Percentiles rank a stretch among this genome's conserved stretches.
Evolutionary conservation across 1,140 invertebrate genomes (phyloP).

Genomic region (Philopotamus ludificatus): DNA sequence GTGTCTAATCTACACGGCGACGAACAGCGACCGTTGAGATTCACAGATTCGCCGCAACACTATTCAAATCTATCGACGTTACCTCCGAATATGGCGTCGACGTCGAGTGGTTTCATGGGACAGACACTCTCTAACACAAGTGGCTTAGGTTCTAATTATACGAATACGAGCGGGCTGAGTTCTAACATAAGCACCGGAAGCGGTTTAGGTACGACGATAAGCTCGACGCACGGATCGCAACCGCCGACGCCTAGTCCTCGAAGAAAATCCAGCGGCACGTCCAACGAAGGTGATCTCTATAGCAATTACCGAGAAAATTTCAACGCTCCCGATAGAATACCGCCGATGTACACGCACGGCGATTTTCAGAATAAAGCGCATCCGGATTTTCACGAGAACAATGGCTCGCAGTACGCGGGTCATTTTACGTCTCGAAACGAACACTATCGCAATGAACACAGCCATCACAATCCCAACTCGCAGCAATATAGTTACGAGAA

Average conservation of each 20-base stretch:
- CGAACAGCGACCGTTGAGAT: constrained; percentile 67
- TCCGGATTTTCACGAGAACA: constrained; percentile 31
- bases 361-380: constrained; percentile 47
- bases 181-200: constrained; percentile 41
- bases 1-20: constrained; percentile 51
- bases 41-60: constrained; percentile 76
- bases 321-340: constrained; percentile 50
- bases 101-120: constrained; percentile 50
- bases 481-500: constrained; percentile 29
- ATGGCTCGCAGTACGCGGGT: constrained; percentile 34
- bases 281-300: constrained; percentile 60
- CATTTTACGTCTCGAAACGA: constrained; percentile 32
- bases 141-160: constrained; percentile 53
- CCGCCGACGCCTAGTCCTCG: constrained; percentile 70
- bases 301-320: constrained; percentile 44
- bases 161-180: constrained; percentile 47
- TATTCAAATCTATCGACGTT: constrained; percentile 47
- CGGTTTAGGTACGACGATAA: constrained; percentile 37
- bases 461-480: constrained; percentile 23
- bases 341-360: constrained; percentile 58
- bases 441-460: constrained; percentile 37
- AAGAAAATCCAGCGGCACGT: constrained; percentile 66
- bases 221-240: constrained; percentile 45
- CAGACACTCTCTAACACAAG: constrained; percentile 52
- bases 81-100: constrained; percentile 46